phyloP scores from a whole-genome alignment of 2,888 invertebrate species.

The Spilosoma lubricipeda region DNA sequence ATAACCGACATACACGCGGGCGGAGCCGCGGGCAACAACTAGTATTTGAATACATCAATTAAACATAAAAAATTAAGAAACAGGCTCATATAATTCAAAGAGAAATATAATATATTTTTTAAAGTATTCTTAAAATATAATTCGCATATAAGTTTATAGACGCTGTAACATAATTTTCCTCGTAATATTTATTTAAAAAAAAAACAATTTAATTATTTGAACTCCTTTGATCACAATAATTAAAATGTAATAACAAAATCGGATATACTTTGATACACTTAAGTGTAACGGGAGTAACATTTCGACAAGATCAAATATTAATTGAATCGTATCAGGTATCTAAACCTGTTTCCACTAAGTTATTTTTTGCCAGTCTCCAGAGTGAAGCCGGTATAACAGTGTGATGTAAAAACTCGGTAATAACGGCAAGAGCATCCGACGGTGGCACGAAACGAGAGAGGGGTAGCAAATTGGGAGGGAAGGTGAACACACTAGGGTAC shows the following conservation, averaged over 20 bases:
- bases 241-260: not conserved
- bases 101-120: too few species aligned
- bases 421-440: constrained; percentile 49
- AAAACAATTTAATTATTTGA: not conserved
- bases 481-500: constrained; percentile 42
- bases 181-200: not conserved
- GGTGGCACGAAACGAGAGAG: constrained; percentile 40
- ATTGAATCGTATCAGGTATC: constrained; percentile 16
- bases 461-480: constrained; percentile 58
- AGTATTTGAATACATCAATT: too few species aligned
- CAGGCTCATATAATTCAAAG: too few species aligned
- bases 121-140: too few species aligned
- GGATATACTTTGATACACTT: not conserved
- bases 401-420: constrained; percentile 42
- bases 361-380: constrained; percentile 29
- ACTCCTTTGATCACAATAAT: not conserved
- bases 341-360: constrained; percentile 24
- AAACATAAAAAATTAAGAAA: too few species aligned
- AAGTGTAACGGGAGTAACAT: not conserved
- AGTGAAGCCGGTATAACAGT: constrained; percentile 37
- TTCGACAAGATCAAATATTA: constrained; percentile 21
- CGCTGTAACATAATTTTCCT: too few species aligned
- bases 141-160: too few species aligned
- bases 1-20: too few species aligned
- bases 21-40: too few species aligned